Evolutionary conservation across 1,140 invertebrate genomes (phyloP), one percentile per base, ranked within the genome.

Genomic region (Drosophila biarmipes): DNA sequence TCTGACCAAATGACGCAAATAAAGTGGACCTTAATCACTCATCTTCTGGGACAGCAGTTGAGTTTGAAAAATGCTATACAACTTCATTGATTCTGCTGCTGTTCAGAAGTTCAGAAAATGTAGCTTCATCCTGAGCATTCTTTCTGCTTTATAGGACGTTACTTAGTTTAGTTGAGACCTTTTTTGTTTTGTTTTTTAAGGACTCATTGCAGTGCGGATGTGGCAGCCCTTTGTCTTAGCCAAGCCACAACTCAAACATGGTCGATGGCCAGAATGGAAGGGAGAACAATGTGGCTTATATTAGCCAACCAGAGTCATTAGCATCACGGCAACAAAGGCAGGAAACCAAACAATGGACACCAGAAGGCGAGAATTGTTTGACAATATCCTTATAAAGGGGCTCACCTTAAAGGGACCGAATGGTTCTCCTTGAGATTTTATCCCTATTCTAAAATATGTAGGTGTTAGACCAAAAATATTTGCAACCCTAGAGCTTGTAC

Each of bases 171-270:
- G n/a, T 40, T 40, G 11, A 46, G 27, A 17, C 27, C n/a, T 10
- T 63, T 17, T 6, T 1, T 51, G 31, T 7, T 8, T n/a, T 51
- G 4, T 29, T 24, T 5, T 15, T 10, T n/a, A 15, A 24, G 2
- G 31, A 31, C 27, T 27, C 38, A 31, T 55, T 67, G 38, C 14
- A 64, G 37, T 46, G 27, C 27, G 8, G n/a, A 49, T 29, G 45
- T 21, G 45, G 24, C 8, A 6, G 27, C 11, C 45, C 40, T 62
- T 75, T 74, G 52, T 74, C 27, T 35, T 29, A n/a, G n/a, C 14
- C 34, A 73, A 79, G 31, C 62, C 27, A 62, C 66, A 87, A 87
- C 74, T 79, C 62, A 89, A 87, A 87, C 75, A 82, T 67, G 54
- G 57, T 45, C 63, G 49, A 54, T 48, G 37, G 51, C 5, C 48